Percentiles rank a stretch among this genome's conserved stretches.
phyloP scores from a whole-genome alignment of 2,888 invertebrate genomes.

The Scaptomyza reducta region DNA sequence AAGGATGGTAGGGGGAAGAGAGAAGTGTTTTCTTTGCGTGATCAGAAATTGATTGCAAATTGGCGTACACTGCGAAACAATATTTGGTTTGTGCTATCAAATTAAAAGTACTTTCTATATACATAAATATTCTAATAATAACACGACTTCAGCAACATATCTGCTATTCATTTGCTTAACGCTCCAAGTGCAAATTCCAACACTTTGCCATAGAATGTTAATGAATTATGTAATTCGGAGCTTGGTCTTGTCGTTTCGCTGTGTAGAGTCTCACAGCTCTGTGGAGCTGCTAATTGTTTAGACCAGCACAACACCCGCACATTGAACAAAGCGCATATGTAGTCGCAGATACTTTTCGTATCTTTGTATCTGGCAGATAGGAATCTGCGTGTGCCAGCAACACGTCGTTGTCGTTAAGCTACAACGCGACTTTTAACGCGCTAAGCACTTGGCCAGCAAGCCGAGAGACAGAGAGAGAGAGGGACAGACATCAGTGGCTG shows the following conservation, averaged over 20 bases:
- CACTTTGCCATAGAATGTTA: slow-evolving; percentile 5
- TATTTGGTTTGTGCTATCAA: not conserved
- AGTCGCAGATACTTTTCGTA: slow-evolving; percentile 39
- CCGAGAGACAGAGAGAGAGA: not conserved
- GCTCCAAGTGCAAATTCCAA: not conserved
- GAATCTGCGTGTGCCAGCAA: slow-evolving; percentile 71
- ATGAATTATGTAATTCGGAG: slow-evolving; percentile 19
- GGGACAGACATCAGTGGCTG: slow-evolving; percentile 19
- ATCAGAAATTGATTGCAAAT: slow-evolving; percentile 55
- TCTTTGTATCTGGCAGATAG: slow-evolving; percentile 63
- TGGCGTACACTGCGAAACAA: slow-evolving; percentile 27
- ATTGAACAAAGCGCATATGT: slow-evolving; percentile 17
- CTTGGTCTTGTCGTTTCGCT: not conserved
- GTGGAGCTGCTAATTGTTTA: slow-evolving; percentile 60
- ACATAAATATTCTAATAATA: no score
- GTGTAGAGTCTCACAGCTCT: slow-evolving; percentile 19
- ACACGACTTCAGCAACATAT: not conserved
- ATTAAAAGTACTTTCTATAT: not conserved
- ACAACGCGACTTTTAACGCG: slow-evolving; percentile 72
- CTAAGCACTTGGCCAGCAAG: slow-evolving; percentile 58
- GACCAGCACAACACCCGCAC: slow-evolving; percentile 71
- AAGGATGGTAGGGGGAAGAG: not conserved
- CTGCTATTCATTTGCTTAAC: not conserved
- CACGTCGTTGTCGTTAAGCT: slow-evolving; percentile 76
- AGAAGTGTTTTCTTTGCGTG: slow-evolving; percentile 1